phyloP scores from a whole-genome alignment of 2,888 invertebrate species.

The Andricus curvator region DNA sequence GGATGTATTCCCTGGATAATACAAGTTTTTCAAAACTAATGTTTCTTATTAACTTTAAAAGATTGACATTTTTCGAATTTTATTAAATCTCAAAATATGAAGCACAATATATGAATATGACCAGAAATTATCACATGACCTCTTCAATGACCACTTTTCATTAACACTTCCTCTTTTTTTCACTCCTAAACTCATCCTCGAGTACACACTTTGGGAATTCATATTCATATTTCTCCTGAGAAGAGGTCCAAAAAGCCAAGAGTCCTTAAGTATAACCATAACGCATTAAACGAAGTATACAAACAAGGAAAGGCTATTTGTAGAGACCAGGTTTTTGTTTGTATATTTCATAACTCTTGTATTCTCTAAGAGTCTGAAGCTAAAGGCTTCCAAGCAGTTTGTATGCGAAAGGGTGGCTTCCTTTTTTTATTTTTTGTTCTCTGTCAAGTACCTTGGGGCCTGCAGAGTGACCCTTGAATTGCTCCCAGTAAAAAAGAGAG shows the following conservation, averaged over 20 bases:
- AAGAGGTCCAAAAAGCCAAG: slow-evolving; percentile 14
- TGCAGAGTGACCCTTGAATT: slow-evolving; percentile 62
- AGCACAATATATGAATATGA: too few species aligned
- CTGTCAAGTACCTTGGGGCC: slow-evolving; percentile 45
- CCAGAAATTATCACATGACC: background rate
- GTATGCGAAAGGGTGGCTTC: slow-evolving; percentile 45
- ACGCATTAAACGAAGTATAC: slow-evolving; percentile 55
- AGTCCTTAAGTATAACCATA: slow-evolving; percentile 22
- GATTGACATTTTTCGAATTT: too few species aligned
- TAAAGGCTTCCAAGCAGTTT: slow-evolving; percentile 5
- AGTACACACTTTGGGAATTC: slow-evolving; percentile 15
- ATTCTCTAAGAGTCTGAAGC: slow-evolving; percentile 44
- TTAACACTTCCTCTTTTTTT: background rate
- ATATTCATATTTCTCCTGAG: slow-evolving; percentile 10
- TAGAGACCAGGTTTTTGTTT: slow-evolving; percentile 68
- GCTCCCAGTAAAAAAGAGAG: slow-evolving; percentile 51
- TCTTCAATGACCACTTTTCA: background rate
- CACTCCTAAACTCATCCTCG: background rate
- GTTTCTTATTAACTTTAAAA: too few species aligned
- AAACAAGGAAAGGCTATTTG: slow-evolving; percentile 67
- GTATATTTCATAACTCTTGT: slow-evolving; percentile 73
- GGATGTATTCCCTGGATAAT: too few species aligned
- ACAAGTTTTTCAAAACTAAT: too few species aligned
- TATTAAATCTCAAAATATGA: too few species aligned
- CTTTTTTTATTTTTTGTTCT: slow-evolving; percentile 47